Evolutionary conservation across 2,797 vertebrate species (phyloP).

Genomic region (Rousettus madagascariensis): DNA sequence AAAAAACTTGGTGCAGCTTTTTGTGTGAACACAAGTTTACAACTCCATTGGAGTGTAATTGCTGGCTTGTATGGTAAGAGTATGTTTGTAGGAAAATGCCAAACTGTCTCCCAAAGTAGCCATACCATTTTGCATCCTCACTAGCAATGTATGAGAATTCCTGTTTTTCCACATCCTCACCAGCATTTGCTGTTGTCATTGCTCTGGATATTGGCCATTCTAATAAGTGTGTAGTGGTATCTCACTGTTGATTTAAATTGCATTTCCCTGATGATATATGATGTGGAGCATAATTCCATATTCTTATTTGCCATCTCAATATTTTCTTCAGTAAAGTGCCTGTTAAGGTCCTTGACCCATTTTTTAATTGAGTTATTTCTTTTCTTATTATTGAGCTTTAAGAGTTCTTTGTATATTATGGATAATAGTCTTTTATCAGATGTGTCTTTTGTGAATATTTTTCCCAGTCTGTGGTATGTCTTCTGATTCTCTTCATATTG

Average conservation of each 20-base stretch:
- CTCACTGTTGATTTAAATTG: neutral
- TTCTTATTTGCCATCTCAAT: neutral
- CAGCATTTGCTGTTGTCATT: neutral
- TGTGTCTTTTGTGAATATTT: neutral
- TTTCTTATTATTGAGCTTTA: neutral
- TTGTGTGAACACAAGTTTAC: neutral
- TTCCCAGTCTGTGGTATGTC: neutral
- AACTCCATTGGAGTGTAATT: neutral
- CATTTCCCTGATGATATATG: neutral
- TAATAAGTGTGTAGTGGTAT: neutral
- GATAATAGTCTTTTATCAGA: neutral
- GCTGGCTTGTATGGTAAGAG: neutral
- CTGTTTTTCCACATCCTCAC: neutral
- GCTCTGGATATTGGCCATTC: neutral
- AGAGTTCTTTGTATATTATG: neutral
- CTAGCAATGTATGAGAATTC: neutral
- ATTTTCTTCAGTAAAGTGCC: neutral
- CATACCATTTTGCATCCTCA: neutral
- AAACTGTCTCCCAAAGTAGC: neutral
- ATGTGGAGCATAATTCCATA: neutral
- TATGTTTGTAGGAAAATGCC: neutral
- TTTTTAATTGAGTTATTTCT: neutral
- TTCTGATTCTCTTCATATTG: neutral
- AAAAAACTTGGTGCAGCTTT: neutral
- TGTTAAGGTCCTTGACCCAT: neutral